These are phyloP conservation scores for Mola mola DNA, from an alignment of 2,113 vertebrate species.

Conservation along the genomic window DNA sequence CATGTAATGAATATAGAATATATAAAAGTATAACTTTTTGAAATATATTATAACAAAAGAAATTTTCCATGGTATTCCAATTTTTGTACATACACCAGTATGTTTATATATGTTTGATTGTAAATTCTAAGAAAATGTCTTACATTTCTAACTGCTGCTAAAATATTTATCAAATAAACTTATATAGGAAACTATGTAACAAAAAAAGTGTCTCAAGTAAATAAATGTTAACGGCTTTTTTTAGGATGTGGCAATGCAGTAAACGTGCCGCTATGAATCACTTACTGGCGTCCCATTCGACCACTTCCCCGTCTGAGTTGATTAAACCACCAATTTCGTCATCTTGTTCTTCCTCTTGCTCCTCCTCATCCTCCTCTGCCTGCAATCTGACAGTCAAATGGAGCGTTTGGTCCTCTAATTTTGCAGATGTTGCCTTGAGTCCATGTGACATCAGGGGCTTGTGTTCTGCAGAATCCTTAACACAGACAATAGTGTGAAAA, in stretches of 20 bases:
- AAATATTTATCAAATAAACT: neutral
- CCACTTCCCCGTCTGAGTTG: conserved; percentile 69
- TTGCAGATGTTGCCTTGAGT: conserved; percentile 28
- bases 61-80: too few relatives aligned
- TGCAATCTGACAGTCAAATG: conserved; percentile 62
- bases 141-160: too few relatives aligned
- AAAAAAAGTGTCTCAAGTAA: neutral
- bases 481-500: too few relatives aligned
- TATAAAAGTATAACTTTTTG: too few relatives aligned
- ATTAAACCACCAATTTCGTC: conserved; percentile 66
- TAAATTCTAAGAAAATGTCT: too few relatives aligned
- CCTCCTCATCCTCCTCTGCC: conserved; percentile 44
- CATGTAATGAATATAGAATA: too few relatives aligned
- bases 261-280: neutral
- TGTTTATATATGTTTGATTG: neutral
- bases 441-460: conserved; percentile 6
- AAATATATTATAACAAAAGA: too few relatives aligned
- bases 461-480: conserved; percentile 42
- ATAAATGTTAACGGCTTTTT: neutral
- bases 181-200: neutral
- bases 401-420: conserved; percentile 50
- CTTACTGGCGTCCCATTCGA: conserved; percentile 65
- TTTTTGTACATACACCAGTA: too few relatives aligned
- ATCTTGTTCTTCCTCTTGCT: conserved; percentile 20
- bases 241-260: neutral